A percentile compares a stretch with the other conserved stretches of the same genome.
Conservation (phyloP, 2,888 invertebrate genomes). For the Rambutsinella grinnellia region DNA sequence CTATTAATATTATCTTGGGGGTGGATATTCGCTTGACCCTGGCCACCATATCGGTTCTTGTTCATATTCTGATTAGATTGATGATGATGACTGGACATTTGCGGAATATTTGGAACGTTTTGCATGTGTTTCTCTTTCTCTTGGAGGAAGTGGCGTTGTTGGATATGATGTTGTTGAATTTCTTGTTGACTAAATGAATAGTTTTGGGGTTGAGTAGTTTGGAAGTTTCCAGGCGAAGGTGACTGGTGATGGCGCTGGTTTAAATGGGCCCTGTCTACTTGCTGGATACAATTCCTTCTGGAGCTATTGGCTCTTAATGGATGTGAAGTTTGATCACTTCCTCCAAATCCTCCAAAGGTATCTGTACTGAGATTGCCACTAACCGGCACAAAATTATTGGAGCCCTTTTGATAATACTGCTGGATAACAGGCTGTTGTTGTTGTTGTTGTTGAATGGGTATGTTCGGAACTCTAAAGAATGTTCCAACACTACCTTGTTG, state of each 20-base stretch:
- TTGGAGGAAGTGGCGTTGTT: neutral
- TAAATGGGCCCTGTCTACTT: neutral
- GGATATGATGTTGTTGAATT: neutral
- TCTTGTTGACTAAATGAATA: no score
- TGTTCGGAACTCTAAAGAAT: slow-evolving; percentile 12
- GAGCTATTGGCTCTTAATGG: neutral
- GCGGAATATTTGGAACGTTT: neutral
- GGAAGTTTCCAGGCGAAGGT: no score
- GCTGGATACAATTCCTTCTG: neutral
- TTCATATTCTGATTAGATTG: slow-evolving; percentile 35
- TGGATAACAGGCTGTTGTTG: neutral
- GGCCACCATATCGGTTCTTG: slow-evolving; percentile 21
- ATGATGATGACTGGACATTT: no score
- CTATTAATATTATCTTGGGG: neutral
- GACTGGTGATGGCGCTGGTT: no score
- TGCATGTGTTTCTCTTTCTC: neutral
- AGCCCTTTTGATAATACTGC: no score
- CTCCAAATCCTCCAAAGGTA: no score
- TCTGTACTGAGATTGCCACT: no score
- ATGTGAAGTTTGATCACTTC: no score
- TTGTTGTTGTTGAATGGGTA: slow-evolving; percentile 19
- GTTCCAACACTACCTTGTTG: slow-evolving; percentile 16
- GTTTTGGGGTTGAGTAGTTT: no score
- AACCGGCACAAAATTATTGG: no score
- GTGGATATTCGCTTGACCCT: neutral